Conservation (phyloP, 2,113 vertebrate genomes). For the Actenoides hombroni region DNA sequence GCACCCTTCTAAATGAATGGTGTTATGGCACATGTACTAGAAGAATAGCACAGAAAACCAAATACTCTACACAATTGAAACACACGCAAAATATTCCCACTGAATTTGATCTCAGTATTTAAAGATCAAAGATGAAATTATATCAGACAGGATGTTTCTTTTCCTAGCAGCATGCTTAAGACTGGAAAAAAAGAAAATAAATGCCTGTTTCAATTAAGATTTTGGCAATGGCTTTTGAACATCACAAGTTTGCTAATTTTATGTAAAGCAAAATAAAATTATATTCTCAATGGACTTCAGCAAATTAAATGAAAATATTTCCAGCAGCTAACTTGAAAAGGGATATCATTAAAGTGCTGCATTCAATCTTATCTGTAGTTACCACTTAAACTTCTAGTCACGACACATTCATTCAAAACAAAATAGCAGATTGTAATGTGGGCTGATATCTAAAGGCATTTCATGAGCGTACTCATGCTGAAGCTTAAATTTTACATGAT, state of each 20-base stretch:
- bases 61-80: background rate
- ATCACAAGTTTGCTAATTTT: conserved; percentile 37
- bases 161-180: conserved; percentile 34
- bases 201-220: conserved; percentile 37
- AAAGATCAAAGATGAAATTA: conserved; percentile 57
- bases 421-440: conserved; percentile 60
- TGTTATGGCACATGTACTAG: background rate
- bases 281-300: conserved; percentile 45
- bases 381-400: conserved; percentile 65
- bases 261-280: conserved; percentile 46
- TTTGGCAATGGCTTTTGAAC: conserved; percentile 38
- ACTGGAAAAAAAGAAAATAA: background rate
- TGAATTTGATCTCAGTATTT: conserved; percentile 29
- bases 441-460: conserved; percentile 60
- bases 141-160: conserved; percentile 30
- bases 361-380: conserved; percentile 62
- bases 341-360: conserved; percentile 56
- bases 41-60: background rate
- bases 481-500: conserved; percentile 48
- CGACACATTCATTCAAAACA: conserved; percentile 62
- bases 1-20: background rate
- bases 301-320: conserved; percentile 67
- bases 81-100: background rate
- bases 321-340: conserved; percentile 47
- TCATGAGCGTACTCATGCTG: conserved; percentile 18